Conservation (phyloP, 1,140 invertebrate species). For the Trichonephila clavipes region DNA sequence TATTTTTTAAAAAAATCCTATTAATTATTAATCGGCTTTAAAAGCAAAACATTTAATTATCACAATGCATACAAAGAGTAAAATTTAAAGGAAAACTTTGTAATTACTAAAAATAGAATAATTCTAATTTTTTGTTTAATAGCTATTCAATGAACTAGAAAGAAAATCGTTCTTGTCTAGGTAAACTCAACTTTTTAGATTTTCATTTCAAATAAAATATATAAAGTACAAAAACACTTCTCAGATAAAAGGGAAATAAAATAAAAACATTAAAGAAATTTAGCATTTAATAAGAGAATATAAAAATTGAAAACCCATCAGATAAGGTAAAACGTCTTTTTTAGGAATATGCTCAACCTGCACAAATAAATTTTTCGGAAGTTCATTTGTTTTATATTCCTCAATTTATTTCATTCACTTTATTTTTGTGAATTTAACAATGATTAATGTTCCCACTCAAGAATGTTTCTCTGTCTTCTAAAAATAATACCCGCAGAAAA, state of each 20-base stretch:
- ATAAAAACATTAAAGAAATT: neutral
- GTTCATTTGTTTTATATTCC: neutral
- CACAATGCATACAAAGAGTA: neutral
- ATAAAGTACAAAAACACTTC: neutral
- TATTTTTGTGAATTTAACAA: neutral
- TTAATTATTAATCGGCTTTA: neutral
- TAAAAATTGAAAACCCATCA: neutral
- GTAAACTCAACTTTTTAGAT: no score
- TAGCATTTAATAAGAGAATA: neutral
- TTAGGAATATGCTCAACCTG: neutral
- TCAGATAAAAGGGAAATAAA: neutral
- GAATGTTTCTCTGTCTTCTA: neutral
- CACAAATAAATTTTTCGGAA: neutral
- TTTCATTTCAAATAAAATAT: no score
- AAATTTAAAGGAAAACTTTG: neutral
- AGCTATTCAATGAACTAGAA: neutral
- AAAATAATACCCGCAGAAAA: neutral
- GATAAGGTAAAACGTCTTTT: neutral
- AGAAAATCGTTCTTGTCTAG: neutral
- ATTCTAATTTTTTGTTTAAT: slow-evolving; percentile 1
- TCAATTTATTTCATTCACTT: neutral
- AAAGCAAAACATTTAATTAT: neutral
- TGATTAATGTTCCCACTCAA: slow-evolving; percentile 6
- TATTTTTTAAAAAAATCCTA: no score
- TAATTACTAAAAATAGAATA: neutral